These are phyloP conservation scores for Patella ulyssiponensis DNA, from an alignment of 2,888 invertebrate species.

Conservation along the genomic window DNA sequence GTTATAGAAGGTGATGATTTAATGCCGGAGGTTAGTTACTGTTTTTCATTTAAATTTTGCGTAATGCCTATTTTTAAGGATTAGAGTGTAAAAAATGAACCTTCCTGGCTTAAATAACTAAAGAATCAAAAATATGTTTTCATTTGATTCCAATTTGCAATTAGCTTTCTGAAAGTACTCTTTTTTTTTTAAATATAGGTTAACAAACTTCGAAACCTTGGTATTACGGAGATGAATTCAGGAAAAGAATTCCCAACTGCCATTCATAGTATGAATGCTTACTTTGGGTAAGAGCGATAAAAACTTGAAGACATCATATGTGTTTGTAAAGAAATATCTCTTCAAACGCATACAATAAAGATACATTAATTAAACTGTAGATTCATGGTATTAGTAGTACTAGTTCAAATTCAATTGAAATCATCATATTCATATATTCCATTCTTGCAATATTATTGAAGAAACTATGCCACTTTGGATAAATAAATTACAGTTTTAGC, in stretches of 20 bases:
- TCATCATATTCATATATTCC: not conserved
- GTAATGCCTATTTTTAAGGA: too few relatives aligned
- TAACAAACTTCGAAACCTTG: conserved; percentile 31
- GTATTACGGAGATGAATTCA: conserved; percentile 65
- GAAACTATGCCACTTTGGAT: too few relatives aligned
- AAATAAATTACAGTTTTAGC: too few relatives aligned
- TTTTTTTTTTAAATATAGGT: too few relatives aligned
- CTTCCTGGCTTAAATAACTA: too few relatives aligned
- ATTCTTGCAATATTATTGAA: too few relatives aligned
- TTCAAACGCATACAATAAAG: not conserved
- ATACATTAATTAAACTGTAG: not conserved
- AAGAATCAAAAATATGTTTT: too few relatives aligned
- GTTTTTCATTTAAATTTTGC: not conserved
- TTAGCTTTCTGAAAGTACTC: too few relatives aligned
- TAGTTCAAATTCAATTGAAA: not conserved
- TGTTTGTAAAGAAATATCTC: too few relatives aligned
- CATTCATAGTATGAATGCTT: conserved; percentile 73
- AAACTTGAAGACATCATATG: too few relatives aligned
- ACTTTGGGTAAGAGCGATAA: conserved; percentile 71
- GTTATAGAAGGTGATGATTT: conserved; percentile 74
- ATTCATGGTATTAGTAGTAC: not conserved
- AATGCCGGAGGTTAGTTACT: conserved; percentile 60
- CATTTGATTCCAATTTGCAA: too few relatives aligned
- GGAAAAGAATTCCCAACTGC: conserved; percentile 63
- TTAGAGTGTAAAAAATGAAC: too few relatives aligned